phyloP scores from a whole-genome alignment of 30 jellyfish, hydroid and myxozoan species.

The Aurelia sp. region DNA sequence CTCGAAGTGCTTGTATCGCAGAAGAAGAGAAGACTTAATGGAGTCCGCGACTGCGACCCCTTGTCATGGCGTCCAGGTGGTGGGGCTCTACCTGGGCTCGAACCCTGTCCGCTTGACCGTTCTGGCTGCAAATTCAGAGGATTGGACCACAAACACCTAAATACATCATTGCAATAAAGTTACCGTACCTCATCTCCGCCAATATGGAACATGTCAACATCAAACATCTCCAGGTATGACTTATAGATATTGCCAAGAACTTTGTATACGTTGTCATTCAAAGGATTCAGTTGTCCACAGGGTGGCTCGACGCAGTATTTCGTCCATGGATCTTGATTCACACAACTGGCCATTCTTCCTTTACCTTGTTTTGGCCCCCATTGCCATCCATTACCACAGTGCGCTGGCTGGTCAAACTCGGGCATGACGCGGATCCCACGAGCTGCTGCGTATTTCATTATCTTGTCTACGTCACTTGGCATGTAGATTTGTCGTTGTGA shows the following conservation, averaged over 20 bases:
- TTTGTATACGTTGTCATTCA: slow-evolving; percentile 72
- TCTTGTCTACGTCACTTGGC: slow-evolving; percentile 74
- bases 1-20: no score
- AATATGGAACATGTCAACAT: slow-evolving; percentile 79
- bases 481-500: slow-evolving; percentile 75
- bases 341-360: slow-evolving; percentile 88
- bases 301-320: slow-evolving; percentile 93
- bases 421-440: slow-evolving; percentile 94
- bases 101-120: no score
- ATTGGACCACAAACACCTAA: no score
- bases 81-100: no score
- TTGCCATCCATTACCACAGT: slow-evolving; percentile 95
- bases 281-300: slow-evolving; percentile 90
- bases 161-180: no score
- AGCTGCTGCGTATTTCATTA: slow-evolving; percentile 74
- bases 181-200: slow-evolving; percentile 72
- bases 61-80: no score
- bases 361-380: slow-evolving; percentile 75
- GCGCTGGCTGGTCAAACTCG: slow-evolving; percentile 93
- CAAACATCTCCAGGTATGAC: slow-evolving; percentile 82
- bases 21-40: no score
- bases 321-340: slow-evolving; percentile 90
- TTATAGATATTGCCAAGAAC: slow-evolving; percentile 79
- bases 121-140: no score
- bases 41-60: no score